Evolutionary conservation across 2,797 vertebrate genomes (phyloP).

Genomic region (Amniataba percoides): DNA sequence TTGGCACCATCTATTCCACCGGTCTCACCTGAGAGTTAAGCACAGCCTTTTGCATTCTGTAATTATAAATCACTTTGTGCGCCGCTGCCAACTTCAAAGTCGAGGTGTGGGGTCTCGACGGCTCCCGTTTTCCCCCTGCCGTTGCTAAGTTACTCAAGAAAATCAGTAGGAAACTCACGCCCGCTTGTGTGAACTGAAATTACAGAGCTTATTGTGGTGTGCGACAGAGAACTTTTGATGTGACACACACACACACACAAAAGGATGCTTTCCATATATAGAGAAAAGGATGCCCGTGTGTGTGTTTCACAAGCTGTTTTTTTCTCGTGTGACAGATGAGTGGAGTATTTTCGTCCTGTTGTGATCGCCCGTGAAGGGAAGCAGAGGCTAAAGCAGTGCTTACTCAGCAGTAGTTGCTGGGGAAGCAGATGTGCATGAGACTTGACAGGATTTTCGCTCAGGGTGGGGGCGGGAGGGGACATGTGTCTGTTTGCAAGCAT

Average conservation of each 20-base stretch:
- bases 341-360: constrained; percentile 61
- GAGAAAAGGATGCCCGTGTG: background rate
- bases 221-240: background rate
- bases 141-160: constrained; percentile 26
- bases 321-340: constrained; percentile 36
- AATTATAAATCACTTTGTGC: constrained; percentile 55
- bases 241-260: too few relatives aligned
- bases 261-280: background rate
- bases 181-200: constrained; percentile 18
- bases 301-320: background rate
- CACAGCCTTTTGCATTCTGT: constrained; percentile 40
- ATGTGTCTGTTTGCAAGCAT: constrained; percentile 41
- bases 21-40: constrained; percentile 58
- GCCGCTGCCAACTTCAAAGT: constrained; percentile 45
- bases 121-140: background rate
- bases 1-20: constrained; percentile 25
- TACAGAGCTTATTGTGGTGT: constrained; percentile 15
- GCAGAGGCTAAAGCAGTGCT: constrained; percentile 63
- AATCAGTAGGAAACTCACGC: constrained; percentile 16
- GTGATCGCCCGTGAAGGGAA: constrained; percentile 67
- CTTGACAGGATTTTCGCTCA: constrained; percentile 57
- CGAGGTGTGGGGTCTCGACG: constrained; percentile 50
- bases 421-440: constrained; percentile 78
- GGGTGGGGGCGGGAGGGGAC: constrained; percentile 16
- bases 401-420: constrained; percentile 70